Percentiles rank a stretch among this genome's conserved stretches.
Evolutionary conservation across 2,797 vertebrate species (phyloP).

Genomic region (Xenopus petersii): DNA sequence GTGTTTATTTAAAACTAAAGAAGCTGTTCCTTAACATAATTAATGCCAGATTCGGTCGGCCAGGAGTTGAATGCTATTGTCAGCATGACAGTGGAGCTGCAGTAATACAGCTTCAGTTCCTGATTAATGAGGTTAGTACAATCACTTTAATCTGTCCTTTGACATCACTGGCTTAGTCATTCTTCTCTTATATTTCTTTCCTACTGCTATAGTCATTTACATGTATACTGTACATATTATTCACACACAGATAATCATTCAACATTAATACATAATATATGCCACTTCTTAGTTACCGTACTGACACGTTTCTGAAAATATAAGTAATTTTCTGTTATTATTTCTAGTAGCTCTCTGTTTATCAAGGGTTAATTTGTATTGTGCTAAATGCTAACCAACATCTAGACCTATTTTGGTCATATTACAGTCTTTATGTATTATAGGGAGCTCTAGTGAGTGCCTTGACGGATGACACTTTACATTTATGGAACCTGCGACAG

Average conservation of each 20-base stretch:
- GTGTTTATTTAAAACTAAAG: slow-evolving; percentile 1
- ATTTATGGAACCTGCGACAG: slow-evolving; percentile 96
- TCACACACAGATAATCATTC: too few species aligned
- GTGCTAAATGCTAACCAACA: neutral
- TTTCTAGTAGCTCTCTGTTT: too few species aligned
- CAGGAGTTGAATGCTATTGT: slow-evolving; percentile 95
- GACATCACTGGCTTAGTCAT: slow-evolving; percentile 28
- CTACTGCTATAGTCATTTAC: neutral
- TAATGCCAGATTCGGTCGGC: slow-evolving; percentile 83
- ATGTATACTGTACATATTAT: neutral
- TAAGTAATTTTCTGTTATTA: too few species aligned
- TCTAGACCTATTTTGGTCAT: neutral
- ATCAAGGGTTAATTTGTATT: too few species aligned
- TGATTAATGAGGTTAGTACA: slow-evolving; percentile 92
- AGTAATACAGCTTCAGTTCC: slow-evolving; percentile 97
- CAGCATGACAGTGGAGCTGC: slow-evolving; percentile 93
- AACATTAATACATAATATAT: too few species aligned
- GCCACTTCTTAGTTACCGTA: too few species aligned
- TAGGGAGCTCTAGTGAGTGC: slow-evolving; percentile 96
- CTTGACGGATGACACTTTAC: slow-evolving; percentile 92
- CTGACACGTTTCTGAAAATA: too few species aligned
- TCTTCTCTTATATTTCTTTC: neutral
- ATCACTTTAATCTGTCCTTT: slow-evolving; percentile 30
- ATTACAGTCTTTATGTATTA: neutral
- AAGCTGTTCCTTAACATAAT: slow-evolving; percentile 75